phyloP scores from a whole-genome alignment of 2,113 vertebrate species.

The Tretioscincus oriximinensis region DNA sequence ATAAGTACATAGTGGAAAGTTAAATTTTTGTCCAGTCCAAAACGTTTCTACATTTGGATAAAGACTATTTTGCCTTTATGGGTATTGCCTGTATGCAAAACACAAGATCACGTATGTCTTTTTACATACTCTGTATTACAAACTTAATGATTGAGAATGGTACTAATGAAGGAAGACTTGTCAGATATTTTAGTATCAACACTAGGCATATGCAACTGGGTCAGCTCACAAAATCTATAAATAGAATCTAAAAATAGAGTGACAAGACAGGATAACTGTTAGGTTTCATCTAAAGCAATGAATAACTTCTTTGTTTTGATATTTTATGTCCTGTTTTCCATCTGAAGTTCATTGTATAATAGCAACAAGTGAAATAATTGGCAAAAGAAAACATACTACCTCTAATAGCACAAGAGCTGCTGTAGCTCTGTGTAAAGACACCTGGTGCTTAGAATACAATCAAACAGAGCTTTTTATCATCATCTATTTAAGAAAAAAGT shows the following conservation, averaged over 20 bases:
- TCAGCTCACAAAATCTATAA: background rate
- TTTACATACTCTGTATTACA: background rate
- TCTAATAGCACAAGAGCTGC: too few species aligned
- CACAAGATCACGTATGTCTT: rapidly evolving
- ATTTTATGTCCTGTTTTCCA: background rate
- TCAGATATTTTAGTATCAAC: background rate
- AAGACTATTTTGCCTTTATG: background rate
- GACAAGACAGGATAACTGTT: background rate
- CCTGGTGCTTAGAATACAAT: too few species aligned
- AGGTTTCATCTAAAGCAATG: background rate
- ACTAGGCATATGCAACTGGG: background rate
- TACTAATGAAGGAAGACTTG: background rate
- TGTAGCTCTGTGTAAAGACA: conserved; percentile 7
- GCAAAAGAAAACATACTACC: background rate
- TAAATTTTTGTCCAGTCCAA: background rate
- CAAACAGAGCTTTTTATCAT: too few species aligned
- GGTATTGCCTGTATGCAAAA: background rate
- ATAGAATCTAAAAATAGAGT: conserved; percentile 6
- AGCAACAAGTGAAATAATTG: background rate
- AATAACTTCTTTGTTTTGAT: background rate
- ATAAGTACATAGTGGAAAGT: background rate
- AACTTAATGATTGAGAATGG: background rate
- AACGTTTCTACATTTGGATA: background rate
- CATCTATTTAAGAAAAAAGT: too few species aligned
- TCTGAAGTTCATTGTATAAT: background rate